Conservation (phyloP, 1,140 invertebrate species). For the Panulirus ornatus region DNA sequence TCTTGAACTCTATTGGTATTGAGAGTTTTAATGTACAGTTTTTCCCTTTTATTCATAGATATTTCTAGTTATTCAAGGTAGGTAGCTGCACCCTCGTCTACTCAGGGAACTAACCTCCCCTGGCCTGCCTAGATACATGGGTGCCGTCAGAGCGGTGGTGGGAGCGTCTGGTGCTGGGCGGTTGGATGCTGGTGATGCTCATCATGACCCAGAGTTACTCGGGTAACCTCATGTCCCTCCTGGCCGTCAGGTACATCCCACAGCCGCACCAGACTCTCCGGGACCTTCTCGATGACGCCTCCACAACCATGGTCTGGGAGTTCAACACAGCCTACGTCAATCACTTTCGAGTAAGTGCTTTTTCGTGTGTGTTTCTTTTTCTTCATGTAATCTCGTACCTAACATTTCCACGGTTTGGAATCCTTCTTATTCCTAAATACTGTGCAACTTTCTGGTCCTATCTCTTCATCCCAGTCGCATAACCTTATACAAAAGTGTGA, state of each 20-base stretch:
- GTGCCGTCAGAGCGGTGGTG: slow-evolving; percentile 26
- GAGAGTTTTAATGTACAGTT: no score
- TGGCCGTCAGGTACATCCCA: slow-evolving; percentile 54
- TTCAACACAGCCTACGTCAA: slow-evolving; percentile 36
- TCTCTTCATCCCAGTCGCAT: no score
- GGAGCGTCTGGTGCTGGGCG: slow-evolving; percentile 37
- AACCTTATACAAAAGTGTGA: no score
- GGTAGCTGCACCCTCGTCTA: no score
- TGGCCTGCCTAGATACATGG: neutral
- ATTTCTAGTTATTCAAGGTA: no score
- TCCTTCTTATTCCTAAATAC: no score
- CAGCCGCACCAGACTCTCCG: slow-evolving; percentile 25
- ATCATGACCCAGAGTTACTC: slow-evolving; percentile 32
- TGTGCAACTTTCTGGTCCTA: no score
- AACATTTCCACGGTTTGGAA: neutral
- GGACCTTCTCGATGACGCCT: slow-evolving; percentile 9
- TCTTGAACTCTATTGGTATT: no score
- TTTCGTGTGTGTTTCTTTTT: neutral
- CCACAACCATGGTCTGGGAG: slow-evolving; percentile 55
- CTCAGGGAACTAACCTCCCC: neutral
- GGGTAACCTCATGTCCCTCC: slow-evolving; percentile 53
- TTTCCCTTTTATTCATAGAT: no score
- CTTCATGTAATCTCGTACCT: neutral
- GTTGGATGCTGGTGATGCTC: slow-evolving; percentile 52
- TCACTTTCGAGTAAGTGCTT: slow-evolving; percentile 19